These are phyloP conservation scores for Andrena marginata DNA, from an alignment of 2,888 invertebrate species.

Conservation along the genomic window DNA sequence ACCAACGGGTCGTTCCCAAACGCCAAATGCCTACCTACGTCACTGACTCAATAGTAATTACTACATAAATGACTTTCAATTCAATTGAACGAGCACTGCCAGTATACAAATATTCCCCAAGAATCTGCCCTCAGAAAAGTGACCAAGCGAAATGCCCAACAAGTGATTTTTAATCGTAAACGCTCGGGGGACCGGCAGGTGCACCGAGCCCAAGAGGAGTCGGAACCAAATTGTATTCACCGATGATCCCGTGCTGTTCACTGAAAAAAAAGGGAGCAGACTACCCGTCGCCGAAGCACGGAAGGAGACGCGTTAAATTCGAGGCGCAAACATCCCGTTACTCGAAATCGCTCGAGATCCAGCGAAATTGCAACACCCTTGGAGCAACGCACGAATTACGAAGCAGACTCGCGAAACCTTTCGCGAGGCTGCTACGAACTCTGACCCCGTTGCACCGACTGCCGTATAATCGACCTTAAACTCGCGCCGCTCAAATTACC, in stretches of 20 bases:
- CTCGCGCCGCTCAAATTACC: conserved; percentile 29
- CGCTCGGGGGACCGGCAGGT: no score
- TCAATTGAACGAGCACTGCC: no score
- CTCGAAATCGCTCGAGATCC: conserved; percentile 14
- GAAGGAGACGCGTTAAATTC: neutral
- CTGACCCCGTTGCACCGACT: conserved; percentile 19
- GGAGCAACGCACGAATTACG: conserved; percentile 12
- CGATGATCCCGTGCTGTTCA: neutral
- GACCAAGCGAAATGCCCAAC: no score
- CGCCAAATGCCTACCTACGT: no score
- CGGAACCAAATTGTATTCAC: neutral
- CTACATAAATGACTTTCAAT: no score
- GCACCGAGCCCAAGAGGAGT: no score
- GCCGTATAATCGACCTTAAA: conserved; percentile 52
- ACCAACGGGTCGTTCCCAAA: no score
- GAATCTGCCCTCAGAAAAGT: no score
- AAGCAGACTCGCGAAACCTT: conserved; percentile 2
- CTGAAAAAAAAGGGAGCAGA: neutral
- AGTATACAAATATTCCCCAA: no score
- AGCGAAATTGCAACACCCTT: conserved; percentile 10
- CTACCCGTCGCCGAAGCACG: neutral
- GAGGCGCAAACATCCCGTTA: conserved; percentile 10
- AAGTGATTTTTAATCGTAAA: no score
- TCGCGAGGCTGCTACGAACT: conserved; percentile 12
- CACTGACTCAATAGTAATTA: no score